These are phyloP conservation scores for Nephila pilipes DNA, from an alignment of 1,140 invertebrate genomes.

Conservation along the genomic window DNA sequence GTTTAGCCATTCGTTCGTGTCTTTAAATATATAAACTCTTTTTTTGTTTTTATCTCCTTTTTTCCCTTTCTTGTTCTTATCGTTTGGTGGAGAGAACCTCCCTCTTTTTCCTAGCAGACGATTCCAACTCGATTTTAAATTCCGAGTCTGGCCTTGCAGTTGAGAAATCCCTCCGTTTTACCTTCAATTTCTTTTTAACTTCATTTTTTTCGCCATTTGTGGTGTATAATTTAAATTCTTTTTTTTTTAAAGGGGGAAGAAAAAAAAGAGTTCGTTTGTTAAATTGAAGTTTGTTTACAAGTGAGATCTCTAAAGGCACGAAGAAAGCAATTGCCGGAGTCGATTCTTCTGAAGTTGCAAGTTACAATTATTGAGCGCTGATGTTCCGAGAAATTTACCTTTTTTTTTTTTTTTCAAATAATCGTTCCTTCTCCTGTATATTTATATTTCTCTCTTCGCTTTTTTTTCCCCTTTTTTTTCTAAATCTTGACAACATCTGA, in stretches of 20 bases:
- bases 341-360: too few species aligned
- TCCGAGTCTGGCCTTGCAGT: conserved; percentile 61
- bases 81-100: conserved; percentile 46
- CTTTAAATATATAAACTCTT: conserved; percentile 9
- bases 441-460: too few species aligned
- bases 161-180: conserved; percentile 59
- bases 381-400: too few species aligned
- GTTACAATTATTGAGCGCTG: too few species aligned
- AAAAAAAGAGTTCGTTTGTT: background rate
- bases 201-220: background rate
- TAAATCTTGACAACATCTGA: too few species aligned
- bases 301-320: background rate
- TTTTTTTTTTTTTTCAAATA: too few species aligned
- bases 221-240: conserved; percentile 20
- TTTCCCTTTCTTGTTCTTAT: background rate
- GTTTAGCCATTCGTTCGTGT: conserved; percentile 61
- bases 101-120: conserved; percentile 13
- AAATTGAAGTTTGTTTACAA: background rate
- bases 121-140: conserved; percentile 45
- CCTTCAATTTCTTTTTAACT: conserved; percentile 63
- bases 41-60: conserved; percentile 34
- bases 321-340: background rate
- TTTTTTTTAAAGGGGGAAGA: too few species aligned
- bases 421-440: too few species aligned
- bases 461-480: too few species aligned